These are phyloP conservation scores for Chelon labrosus DNA, from an alignment of 2,797 vertebrate species.

Conservation along the genomic window DNA sequence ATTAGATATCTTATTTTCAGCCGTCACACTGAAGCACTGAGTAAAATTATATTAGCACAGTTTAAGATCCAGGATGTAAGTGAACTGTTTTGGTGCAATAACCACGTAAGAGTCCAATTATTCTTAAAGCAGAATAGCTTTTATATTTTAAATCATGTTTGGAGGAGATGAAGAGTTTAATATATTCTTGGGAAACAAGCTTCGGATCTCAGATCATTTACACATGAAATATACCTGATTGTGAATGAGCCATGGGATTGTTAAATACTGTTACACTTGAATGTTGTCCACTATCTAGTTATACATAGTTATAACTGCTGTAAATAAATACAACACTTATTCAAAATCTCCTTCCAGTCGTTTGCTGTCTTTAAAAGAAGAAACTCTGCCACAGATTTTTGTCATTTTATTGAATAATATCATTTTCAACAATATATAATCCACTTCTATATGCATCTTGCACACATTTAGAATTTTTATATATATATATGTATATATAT, in stretches of 20 bases:
- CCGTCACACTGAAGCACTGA: background rate
- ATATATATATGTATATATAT: constrained; percentile 25
- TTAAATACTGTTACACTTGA: constrained; percentile 19
- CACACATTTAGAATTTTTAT: constrained; percentile 63
- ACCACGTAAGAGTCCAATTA: background rate
- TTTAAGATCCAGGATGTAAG: background rate
- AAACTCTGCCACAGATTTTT: constrained; percentile 6
- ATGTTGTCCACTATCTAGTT: background rate
- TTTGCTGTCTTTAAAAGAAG: constrained; percentile 16
- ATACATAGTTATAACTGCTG: constrained; percentile 3
- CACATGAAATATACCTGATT: background rate
- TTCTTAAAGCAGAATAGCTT: constrained; percentile 1
- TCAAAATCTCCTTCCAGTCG: background rate
- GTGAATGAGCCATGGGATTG: constrained; percentile 18
- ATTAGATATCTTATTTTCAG: background rate
- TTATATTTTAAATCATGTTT: background rate
- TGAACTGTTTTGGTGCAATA: constrained; percentile 5
- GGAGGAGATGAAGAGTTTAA: background rate
- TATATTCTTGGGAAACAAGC: constrained; percentile 8
- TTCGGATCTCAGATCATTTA: constrained; percentile 15
- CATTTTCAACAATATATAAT: constrained; percentile 72
- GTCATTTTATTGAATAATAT: constrained; percentile 77
- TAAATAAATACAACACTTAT: constrained; percentile 35
- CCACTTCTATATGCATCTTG: constrained; percentile 68
- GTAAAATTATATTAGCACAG: constrained; percentile 5